Percentiles rank a stretch among this genome's conserved stretches.
Conservation (phyloP, 2,113 vertebrate genomes). For the Probosciger aterrimus region DNA sequence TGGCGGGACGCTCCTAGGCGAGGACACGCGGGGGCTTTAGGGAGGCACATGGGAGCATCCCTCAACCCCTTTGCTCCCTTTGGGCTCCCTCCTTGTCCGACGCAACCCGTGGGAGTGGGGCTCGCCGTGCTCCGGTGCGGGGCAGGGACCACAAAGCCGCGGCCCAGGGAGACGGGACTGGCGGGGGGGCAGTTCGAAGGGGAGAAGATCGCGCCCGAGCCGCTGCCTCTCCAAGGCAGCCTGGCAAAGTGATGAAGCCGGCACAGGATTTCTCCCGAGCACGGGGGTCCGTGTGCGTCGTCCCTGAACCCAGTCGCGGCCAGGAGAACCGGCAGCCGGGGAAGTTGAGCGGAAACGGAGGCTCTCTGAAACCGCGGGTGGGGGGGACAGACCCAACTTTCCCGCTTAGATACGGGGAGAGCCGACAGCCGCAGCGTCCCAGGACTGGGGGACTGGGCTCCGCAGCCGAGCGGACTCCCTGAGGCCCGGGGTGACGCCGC, state of each 20-base stretch:
- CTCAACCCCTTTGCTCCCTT: no score
- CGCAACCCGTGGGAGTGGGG: background rate
- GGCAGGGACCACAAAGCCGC: background rate
- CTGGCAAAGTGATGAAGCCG: background rate
- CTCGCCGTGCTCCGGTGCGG: background rate
- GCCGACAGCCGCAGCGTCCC: background rate
- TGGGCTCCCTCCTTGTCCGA: no score
- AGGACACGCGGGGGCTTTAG: background rate
- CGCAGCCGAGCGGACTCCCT: background rate
- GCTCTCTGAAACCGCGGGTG: background rate
- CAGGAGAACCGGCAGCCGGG: background rate
- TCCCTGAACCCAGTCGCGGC: background rate
- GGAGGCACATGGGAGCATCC: background rate
- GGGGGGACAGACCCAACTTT: background rate
- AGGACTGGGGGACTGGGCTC: background rate
- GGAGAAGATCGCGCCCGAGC: background rate
- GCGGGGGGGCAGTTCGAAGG: background rate
- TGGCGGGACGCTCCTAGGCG: background rate
- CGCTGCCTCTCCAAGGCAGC: background rate
- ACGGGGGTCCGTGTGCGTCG: background rate
- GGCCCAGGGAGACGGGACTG: background rate
- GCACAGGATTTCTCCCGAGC: background rate
- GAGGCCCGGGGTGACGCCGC: background rate
- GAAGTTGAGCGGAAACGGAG: background rate
- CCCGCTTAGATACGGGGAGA: no score